Evolutionary conservation across 1,140 invertebrate species (phyloP).

Genomic region (Bicyclus anynana): DNA sequence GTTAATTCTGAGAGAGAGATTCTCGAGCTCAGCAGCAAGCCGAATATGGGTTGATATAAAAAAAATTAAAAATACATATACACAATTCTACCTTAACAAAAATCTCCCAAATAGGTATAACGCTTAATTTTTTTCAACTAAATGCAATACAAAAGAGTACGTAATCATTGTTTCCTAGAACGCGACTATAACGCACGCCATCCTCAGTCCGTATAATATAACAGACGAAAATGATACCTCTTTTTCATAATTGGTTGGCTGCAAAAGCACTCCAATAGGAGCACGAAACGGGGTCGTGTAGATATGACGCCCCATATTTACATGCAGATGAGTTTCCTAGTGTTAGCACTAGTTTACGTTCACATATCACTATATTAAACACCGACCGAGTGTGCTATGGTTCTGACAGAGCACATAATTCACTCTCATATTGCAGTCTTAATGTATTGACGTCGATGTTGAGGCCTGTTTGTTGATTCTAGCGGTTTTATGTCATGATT

Average conservation of each 20-base stretch:
- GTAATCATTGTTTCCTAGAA: not conserved
- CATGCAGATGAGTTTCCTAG: constrained; percentile 13
- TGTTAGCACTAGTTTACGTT: constrained; percentile 13
- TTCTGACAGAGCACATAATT: constrained; percentile 1
- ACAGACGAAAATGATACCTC: constrained; percentile 4
- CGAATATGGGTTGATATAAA: no score
- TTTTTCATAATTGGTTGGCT: constrained; percentile 16
- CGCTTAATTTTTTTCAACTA: no score
- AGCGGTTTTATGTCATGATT: no score
- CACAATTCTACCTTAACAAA: no score
- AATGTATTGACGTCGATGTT: no score
- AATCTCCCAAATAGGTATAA: no score
- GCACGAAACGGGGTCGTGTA: constrained; percentile 12
- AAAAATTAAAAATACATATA: no score
- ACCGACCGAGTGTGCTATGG: not conserved
- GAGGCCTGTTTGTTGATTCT: no score
- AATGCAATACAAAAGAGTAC: not conserved
- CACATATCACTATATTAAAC: constrained; percentile 17
- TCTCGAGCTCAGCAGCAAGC: no score
- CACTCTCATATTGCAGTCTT: not conserved
- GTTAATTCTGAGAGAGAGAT: no score
- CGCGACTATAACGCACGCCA: not conserved
- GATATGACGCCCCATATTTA: constrained; percentile 15
- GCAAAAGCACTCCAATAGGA: constrained; percentile 17
- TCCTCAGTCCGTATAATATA: not conserved